phyloP scores from a whole-genome alignment of 2,888 invertebrate genomes.

The Notodonta ziczac region DNA sequence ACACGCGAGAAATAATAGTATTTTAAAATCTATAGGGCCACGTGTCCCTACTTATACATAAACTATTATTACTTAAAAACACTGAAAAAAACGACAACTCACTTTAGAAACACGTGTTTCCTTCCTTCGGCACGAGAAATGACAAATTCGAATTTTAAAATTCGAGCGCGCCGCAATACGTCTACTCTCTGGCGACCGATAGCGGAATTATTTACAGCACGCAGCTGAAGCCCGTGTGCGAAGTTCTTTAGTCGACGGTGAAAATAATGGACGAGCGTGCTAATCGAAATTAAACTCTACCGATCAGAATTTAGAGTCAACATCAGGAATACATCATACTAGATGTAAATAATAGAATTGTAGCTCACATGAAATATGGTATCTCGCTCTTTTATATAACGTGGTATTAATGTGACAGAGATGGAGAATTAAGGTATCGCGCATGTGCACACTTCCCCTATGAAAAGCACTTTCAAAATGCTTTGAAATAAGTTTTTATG shows the following conservation, averaged over 20 bases:
- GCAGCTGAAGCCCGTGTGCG: slow-evolving; percentile 48
- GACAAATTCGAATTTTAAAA: slow-evolving; percentile 30
- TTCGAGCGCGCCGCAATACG: slow-evolving; percentile 32
- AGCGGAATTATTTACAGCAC: slow-evolving; percentile 58
- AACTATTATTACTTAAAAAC: slow-evolving; percentile 11
- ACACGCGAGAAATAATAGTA: slow-evolving; percentile 23
- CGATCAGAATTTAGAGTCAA: slow-evolving; percentile 28
- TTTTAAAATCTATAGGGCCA: slow-evolving; percentile 15
- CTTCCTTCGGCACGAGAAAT: slow-evolving; percentile 37
- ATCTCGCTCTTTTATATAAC: slow-evolving; percentile 52
- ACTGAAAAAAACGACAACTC: slow-evolving; percentile 40
- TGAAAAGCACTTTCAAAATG: slow-evolving; percentile 55
- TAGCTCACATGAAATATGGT: slow-evolving; percentile 50
- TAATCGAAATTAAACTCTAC: slow-evolving; percentile 52
- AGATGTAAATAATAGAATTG: slow-evolving; percentile 56
- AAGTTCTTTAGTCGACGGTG: slow-evolving; percentile 58
- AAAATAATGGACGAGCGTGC: slow-evolving; percentile 57
- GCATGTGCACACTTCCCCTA: slow-evolving; percentile 63
- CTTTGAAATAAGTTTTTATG: slow-evolving; percentile 61
- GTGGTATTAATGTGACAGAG: slow-evolving; percentile 45
- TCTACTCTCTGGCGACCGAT: slow-evolving; percentile 51
- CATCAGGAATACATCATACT: slow-evolving; percentile 21
- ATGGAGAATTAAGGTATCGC: slow-evolving; percentile 42
- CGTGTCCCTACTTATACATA: slow-evolving; percentile 9
- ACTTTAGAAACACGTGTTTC: slow-evolving; percentile 49